A percentile compares a stretch with the other conserved stretches of the same genome.
These are phyloP conservation scores for Chloropsis hardwickii DNA, from an alignment of 2,113 vertebrate genomes.

Conservation along the genomic window DNA sequence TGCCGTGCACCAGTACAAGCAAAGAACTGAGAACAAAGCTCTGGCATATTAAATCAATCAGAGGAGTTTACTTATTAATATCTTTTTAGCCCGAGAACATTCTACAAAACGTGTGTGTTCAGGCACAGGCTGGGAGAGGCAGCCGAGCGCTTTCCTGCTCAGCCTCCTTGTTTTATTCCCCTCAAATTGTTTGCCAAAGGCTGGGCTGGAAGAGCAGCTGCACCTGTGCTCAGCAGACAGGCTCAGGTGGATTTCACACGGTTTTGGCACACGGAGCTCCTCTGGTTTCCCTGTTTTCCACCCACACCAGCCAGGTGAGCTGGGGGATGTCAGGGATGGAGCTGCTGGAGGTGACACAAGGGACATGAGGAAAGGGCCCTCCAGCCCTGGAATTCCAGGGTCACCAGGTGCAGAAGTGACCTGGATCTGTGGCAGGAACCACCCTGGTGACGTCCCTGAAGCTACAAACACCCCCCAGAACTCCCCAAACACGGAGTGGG, in stretches of 20 bases:
- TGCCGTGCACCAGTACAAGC: background rate
- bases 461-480: background rate
- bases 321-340: background rate
- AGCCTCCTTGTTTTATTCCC: background rate
- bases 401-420: background rate
- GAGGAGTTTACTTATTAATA: background rate
- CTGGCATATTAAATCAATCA: conserved; percentile 31
- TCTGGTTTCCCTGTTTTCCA: fast-evolving
- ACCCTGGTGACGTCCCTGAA: background rate
- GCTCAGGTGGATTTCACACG: background rate
- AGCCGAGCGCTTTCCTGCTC: background rate
- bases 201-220: background rate
- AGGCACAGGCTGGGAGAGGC: background rate
- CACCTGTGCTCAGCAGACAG: background rate
- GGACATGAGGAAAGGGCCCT: background rate
- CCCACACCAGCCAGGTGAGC: background rate
- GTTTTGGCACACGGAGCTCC: background rate
- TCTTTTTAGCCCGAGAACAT: background rate
- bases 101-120: background rate
- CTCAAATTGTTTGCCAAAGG: background rate
- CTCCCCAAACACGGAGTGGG: background rate
- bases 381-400: background rate
- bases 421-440: background rate
- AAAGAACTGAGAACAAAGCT: conserved; percentile 1
- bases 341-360: background rate